A percentile compares a stretch with the other conserved stretches of the same genome.
phyloP scores from a whole-genome alignment of 2,797 vertebrate species.

The Onychomys arenicola region DNA sequence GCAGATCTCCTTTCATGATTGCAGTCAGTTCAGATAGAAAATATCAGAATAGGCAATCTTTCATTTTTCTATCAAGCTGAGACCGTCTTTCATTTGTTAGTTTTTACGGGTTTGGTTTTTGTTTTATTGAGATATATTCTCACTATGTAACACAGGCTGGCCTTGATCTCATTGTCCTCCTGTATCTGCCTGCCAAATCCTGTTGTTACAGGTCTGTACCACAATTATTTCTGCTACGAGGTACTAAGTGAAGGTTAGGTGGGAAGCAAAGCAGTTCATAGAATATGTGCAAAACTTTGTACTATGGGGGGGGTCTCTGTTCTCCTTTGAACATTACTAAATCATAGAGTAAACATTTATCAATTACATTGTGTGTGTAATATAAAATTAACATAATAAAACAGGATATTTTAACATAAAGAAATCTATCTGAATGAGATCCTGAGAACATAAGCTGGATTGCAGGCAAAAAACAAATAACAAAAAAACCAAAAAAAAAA shows the following conservation, averaged over 20 bases:
- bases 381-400: slow-evolving; percentile 49
- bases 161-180: background rate
- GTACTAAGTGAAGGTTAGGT: slow-evolving; percentile 14
- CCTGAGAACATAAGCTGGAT: background rate
- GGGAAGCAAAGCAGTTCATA: slow-evolving; percentile 17
- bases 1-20: background rate
- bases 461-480: background rate
- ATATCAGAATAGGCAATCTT: background rate
- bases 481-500: background rate
- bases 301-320: background rate
- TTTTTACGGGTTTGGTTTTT: background rate
- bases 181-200: background rate
- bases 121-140: background rate
- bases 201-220: background rate
- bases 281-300: background rate
- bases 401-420: slow-evolving; percentile 32
- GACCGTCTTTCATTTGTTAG: background rate
- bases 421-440: slow-evolving; percentile 32
- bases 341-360: slow-evolving; percentile 33
- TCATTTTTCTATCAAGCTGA: slow-evolving; percentile 30
- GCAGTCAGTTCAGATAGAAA: background rate
- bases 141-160: background rate
- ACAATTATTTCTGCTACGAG: background rate
- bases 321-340: slow-evolving; percentile 48
- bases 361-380: background rate